Evolutionary conservation across 2,797 vertebrate genomes (phyloP), one percentile per base, ranked within the genome.

Genomic region (Anisognathus igniventris): DNA sequence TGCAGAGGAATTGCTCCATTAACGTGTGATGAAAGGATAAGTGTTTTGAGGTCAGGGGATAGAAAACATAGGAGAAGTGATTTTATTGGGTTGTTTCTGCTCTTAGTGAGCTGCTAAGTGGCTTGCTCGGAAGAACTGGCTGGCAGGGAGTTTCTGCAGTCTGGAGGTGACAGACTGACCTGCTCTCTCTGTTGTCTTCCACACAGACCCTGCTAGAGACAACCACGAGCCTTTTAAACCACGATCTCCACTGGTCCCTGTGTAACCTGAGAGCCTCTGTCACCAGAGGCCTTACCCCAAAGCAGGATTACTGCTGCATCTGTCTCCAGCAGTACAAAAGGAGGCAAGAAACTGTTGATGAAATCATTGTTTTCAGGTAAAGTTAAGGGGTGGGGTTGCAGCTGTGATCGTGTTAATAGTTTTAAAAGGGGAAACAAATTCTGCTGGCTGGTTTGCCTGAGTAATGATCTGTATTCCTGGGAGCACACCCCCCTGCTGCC

Each of bases 201-300:
- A 42, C 42, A 14, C 92, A 99, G 99, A 99, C 99, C 16, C 97
- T 99, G 84, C 97, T 99, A 45, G 99, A 99, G 98, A 99, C 99
- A 23, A 99, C 99, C 8, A 99, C 99, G 4, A 99, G 92, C 93
- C 98, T 99, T 48, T 86, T 99, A 71, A 99, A 99, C 97, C 98
- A 98, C 5, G 99, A 99, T 96, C 98, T 99, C 85, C 99, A 99
- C 87, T 99, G 99, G 99, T 99, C 99, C 42, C 96, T 99, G 82
- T 98, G 98, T 85, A 98, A 99, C 96, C 98, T 99, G 65, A 98
- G 98, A 73, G 98, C 98, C 20, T 98, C 98, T 1, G 98, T 99
- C 92, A 98, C 98, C 37, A 98, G 97, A 92, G 99, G 99, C 8
- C 98, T 99, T 68, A 98, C 99, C 93, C 99, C 99, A 13, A 98